Evolutionary conservation across 1,140 invertebrate species (phyloP).

Genomic region (Muscidifurax raptorellus): DNA sequence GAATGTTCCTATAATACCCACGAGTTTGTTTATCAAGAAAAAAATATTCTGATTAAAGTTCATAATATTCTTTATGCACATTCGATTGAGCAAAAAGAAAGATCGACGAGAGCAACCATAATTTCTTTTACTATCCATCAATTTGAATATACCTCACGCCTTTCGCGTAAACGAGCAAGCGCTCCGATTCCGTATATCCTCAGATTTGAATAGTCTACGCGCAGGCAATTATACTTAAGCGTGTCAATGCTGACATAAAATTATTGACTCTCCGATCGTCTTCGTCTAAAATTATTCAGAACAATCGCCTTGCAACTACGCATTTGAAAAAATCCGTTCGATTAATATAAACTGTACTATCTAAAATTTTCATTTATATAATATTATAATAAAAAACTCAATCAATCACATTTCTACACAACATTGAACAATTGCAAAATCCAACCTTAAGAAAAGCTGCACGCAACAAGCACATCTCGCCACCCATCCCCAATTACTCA

Average conservation of each 20-base stretch:
- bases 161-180: not conserved
- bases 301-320: not conserved
- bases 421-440: too few species aligned
- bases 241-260: slow-evolving; percentile 44
- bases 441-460: too few species aligned
- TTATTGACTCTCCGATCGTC: not conserved
- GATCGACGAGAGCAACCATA: not conserved
- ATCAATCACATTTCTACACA: too few species aligned
- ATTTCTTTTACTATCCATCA: not conserved
- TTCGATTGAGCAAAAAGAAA: not conserved
- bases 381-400: too few species aligned
- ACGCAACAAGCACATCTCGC: too few species aligned
- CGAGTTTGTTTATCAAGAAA: not conserved
- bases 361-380: too few species aligned
- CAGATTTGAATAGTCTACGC: not conserved
- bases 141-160: not conserved
- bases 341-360: too few species aligned
- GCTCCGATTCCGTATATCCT: slow-evolving; percentile 19
- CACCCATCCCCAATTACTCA: too few species aligned
- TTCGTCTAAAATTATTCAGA: not conserved
- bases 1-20: not conserved
- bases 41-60: not conserved
- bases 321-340: too few species aligned
- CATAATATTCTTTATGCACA: too few species aligned
- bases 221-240: not conserved